Conservation (phyloP, 2,888 invertebrate species). For the Ochropleura leucogaster region DNA sequence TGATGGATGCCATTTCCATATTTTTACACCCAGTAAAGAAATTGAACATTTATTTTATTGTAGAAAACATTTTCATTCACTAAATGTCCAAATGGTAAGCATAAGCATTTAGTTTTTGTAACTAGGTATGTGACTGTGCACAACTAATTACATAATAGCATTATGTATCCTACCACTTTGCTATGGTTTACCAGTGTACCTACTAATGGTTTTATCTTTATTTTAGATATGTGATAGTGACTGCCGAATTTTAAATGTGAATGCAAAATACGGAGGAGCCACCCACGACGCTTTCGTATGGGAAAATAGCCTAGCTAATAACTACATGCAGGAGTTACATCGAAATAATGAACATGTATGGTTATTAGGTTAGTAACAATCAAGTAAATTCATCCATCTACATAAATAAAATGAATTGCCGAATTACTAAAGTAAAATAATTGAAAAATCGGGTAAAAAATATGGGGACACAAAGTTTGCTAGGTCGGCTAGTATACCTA, state of each 20-base stretch:
- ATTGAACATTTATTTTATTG: conserved; percentile 18
- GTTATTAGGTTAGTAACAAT: conserved; percentile 11
- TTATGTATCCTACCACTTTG: too few relatives aligned
- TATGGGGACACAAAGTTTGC: too few relatives aligned
- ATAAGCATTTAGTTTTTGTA: conserved; percentile 5
- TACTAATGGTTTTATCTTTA: neutral
- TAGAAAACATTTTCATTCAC: conserved; percentile 13
- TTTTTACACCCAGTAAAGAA: conserved; percentile 7
- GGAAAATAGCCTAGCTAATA: conserved; percentile 23
- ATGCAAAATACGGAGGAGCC: conserved; percentile 23
- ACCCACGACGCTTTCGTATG: conserved; percentile 22
- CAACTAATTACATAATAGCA: too few relatives aligned
- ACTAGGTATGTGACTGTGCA: neutral
- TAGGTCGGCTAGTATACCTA: neutral
- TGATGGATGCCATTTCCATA: conserved; percentile 9
- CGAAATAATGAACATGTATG: conserved; percentile 14
- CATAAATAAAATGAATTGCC: too few relatives aligned
- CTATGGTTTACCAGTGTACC: too few relatives aligned
- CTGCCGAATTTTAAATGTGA: conserved; percentile 10
- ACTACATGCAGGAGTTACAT: conserved; percentile 22
- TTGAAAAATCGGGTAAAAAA: too few relatives aligned
- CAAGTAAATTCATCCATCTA: too few relatives aligned
- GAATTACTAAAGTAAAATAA: too few relatives aligned
- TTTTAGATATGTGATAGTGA: conserved; percentile 24
- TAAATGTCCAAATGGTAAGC: conserved; percentile 22